Conservation (phyloP, 35 echinoderm and acorn worm genomes). For the Heliocidaris tuberculata region DNA sequence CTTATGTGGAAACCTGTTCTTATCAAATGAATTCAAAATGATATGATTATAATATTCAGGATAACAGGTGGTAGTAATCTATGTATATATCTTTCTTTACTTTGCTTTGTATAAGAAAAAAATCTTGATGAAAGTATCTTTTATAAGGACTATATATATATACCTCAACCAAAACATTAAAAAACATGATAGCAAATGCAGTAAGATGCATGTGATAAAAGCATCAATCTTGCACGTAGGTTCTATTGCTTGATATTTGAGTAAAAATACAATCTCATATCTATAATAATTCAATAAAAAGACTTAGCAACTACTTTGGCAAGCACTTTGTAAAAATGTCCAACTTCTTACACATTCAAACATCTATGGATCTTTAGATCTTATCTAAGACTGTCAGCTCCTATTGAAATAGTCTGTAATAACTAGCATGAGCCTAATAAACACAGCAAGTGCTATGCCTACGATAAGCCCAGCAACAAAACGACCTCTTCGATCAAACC, state of each 20-base stretch:
- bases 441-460: conserved; percentile 61
- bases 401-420: background rate
- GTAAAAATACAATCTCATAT: background rate
- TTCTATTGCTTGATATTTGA: background rate
- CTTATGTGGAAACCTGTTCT: no score
- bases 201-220: background rate
- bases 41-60: no score
- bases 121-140: no score
- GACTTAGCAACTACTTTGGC: background rate
- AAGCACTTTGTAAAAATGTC: background rate
- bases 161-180: no score
- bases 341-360: background rate
- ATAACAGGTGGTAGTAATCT: no score
- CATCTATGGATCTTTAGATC: background rate
- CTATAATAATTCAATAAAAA: background rate
- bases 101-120: background rate
- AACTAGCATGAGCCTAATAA: background rate
- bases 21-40: no score
- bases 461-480: conserved; percentile 65
- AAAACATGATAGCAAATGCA: no score
- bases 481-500: conserved; percentile 44
- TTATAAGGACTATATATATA: no score
- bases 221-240: background rate
- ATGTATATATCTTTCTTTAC: no score
- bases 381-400: background rate